phyloP scores from a whole-genome alignment of 2,113 vertebrate species.

The Myxocyprinus asiaticus region DNA sequence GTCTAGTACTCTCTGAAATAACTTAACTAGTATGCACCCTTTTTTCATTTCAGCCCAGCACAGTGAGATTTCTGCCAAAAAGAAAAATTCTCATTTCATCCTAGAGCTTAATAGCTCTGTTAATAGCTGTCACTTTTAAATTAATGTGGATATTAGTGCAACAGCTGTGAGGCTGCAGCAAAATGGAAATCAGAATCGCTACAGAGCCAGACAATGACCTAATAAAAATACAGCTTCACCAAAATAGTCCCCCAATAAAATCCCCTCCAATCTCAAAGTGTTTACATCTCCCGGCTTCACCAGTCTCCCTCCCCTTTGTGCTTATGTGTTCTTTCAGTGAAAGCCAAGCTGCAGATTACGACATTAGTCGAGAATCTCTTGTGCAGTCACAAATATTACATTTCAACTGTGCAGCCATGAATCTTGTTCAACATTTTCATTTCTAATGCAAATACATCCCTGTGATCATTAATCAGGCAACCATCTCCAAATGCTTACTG shows the following conservation, averaged over 20 bases:
- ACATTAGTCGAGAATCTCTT: constrained; percentile 62
- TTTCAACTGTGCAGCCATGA: constrained; percentile 58
- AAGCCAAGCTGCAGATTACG: constrained; percentile 64
- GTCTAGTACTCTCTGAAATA: constrained; percentile 32
- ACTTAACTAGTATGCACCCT: constrained; percentile 41
- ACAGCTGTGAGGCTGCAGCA: constrained; percentile 65
- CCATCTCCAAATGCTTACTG: constrained; percentile 72
- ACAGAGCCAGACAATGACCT: constrained; percentile 59
- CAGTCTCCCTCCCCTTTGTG: constrained; percentile 49
- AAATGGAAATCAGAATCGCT: constrained; percentile 64
- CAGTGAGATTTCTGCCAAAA: constrained; percentile 43
- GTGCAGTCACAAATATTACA: constrained; percentile 51
- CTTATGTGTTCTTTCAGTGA: constrained; percentile 60
- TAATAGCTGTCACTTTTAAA: constrained; percentile 69
- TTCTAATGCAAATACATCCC: constrained; percentile 77
- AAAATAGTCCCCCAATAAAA: constrained; percentile 28
- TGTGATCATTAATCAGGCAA: constrained; percentile 78
- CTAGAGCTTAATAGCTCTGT: constrained; percentile 53
- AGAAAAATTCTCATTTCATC: constrained; percentile 51
- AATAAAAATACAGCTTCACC: constrained; percentile 50
- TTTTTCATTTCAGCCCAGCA: constrained; percentile 57
- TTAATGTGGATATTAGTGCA: constrained; percentile 70
- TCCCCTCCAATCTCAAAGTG: constrained; percentile 29
- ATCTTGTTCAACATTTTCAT: constrained; percentile 74
- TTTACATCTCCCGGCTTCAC: constrained; percentile 28